A percentile compares a stretch with the other conserved stretches of the same genome.
Conservation (phyloP, 2,797 vertebrate genomes). For the Oryzias dopingdopingensis region DNA sequence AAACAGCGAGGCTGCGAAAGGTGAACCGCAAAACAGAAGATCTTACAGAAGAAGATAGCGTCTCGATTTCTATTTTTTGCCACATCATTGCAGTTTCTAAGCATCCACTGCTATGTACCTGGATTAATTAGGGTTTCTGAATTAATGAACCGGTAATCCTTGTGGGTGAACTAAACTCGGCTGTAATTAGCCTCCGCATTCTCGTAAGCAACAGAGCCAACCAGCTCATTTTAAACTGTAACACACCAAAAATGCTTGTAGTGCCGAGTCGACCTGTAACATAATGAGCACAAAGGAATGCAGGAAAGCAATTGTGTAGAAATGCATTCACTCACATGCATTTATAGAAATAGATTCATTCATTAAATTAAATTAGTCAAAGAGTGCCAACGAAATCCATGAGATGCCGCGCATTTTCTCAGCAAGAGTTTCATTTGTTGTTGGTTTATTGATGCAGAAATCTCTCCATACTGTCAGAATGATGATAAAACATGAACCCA, state of each 20-base stretch:
- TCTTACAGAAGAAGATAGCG: neutral
- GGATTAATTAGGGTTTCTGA: conserved; percentile 28
- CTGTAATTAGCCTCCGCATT: conserved; percentile 33
- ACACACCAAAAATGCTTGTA: conserved; percentile 25
- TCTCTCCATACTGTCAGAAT: too few species aligned
- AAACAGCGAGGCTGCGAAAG: too few species aligned
- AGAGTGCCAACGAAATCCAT: conserved; percentile 10
- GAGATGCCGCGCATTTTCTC: neutral
- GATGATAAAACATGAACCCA: too few species aligned
- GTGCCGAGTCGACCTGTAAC: too few species aligned
- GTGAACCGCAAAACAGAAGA: too few species aligned
- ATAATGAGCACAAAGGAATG: conserved; percentile 27
- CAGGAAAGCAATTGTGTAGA: conserved; percentile 23
- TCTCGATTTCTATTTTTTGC: neutral
- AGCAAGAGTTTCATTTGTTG: too few species aligned
- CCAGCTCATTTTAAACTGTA: too few species aligned
- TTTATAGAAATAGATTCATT: neutral
- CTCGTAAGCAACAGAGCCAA: neutral
- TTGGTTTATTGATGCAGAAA: too few species aligned
- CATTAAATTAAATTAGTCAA: conserved; percentile 13
- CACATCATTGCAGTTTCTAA: neutral
- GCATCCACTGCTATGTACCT: conserved; percentile 10
- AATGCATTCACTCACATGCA: conserved; percentile 1
- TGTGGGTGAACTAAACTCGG: conserved; percentile 2
- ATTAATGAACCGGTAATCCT: conserved; percentile 8